Base-by-base conservation (phyloP, 2,113 vertebrate genomes). In the Cygnus buccinator region DNA sequence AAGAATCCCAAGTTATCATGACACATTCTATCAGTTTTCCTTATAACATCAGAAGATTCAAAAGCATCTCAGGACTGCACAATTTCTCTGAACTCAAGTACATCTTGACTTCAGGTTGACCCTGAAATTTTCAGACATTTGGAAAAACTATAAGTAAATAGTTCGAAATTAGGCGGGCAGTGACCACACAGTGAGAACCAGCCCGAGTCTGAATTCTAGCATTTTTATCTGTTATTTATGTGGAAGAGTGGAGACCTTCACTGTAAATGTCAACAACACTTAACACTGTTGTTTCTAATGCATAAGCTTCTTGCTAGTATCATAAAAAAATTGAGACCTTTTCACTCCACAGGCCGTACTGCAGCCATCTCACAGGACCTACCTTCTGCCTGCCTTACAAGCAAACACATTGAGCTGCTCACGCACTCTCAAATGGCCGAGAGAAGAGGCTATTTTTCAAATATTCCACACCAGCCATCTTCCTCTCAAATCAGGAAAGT, bases 161-260 rank as follows among this genome's bases (percentile, higher is more conserved):
- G 89, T 75, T 78, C 83, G 75, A 96, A 95, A 95, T 68, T 17
- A 86, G 48, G 83, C 26, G 8, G 88, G 78, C 79, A 95, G 65
- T 94, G 96, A 84, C 90, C 95, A 94, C 95, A 96, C 94, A 96
- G 72, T 84, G 68, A 96, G 96, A 96, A 90, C 28, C 55, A 86
- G 50, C 28, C 67, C 17, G 59, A 71, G 68, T 29, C 65, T 75
- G 73, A 77, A 33, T 90, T 88, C 43, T 84, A 81, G 63, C 65
- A 66, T 71, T 84, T 65, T 80, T 63, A 91, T 92, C 65, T n/a
- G 58, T 79, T 95, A 95, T 79, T 93, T 96, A 92, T 61, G 39
- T 62, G 31, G 78, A 94, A 62, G 43, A 95, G 59, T 50, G 9
- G 50, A 90, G 39, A 95, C 61, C 85, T 93, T 93, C 73, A 84